A percentile compares a stretch with the other conserved stretches of the same genome.
These are phyloP conservation scores for Cinclus cinclus DNA, from an alignment of 2,113 vertebrate genomes.

Conservation along the genomic window DNA sequence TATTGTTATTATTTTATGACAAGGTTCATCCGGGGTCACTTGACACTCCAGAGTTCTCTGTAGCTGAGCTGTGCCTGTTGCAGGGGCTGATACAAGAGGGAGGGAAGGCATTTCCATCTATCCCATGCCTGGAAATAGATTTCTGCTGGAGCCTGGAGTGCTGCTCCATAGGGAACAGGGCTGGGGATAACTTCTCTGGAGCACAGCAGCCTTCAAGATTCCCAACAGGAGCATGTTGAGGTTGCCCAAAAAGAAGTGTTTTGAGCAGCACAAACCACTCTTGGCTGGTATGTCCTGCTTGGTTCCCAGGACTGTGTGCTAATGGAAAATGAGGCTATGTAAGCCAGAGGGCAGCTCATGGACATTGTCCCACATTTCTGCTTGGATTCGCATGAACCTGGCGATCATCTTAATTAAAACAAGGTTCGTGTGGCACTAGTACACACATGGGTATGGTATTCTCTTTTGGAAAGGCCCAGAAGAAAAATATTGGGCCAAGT, in stretches of 20 bases:
- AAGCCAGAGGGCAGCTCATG: neutral
- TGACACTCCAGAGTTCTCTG: neutral
- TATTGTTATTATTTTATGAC: constrained; percentile 2
- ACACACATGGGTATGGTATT: neutral
- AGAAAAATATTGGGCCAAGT: neutral
- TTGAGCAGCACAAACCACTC: neutral
- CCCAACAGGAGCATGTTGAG: neutral
- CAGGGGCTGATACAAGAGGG: neutral
- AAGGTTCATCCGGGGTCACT: neutral
- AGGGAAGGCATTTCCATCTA: neutral
- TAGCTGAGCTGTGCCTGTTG: neutral
- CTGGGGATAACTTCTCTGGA: neutral
- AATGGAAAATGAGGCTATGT: neutral
- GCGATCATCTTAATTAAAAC: neutral
- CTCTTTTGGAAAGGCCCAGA: neutral
- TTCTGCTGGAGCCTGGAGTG: neutral
- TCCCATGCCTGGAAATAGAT: neutral
- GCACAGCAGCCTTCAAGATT: neutral
- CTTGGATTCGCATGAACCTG: neutral
- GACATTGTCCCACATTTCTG: neutral
- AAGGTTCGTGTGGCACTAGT: neutral
- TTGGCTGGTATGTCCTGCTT: neutral
- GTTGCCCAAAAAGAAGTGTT: neutral
- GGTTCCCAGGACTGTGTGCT: neutral
- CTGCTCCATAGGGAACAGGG: neutral